phyloP scores from a whole-genome alignment of 2,113 vertebrate species.

The Sigmodon hispidus region DNA sequence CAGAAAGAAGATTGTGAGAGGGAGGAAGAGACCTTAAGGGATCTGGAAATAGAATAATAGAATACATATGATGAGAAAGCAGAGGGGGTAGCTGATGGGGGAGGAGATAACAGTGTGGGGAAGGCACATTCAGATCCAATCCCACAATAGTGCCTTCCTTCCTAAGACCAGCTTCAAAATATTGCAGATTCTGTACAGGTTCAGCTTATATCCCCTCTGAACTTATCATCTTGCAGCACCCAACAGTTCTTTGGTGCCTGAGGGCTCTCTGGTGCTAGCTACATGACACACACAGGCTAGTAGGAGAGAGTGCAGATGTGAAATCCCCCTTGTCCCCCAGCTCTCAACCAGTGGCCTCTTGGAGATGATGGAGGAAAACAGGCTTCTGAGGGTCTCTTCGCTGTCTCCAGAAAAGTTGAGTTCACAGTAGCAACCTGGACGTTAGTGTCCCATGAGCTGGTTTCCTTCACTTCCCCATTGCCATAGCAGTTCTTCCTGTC shows the following conservation, averaged over 20 bases:
- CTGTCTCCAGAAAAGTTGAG: neutral
- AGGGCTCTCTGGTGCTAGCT: neutral
- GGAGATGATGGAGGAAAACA: neutral
- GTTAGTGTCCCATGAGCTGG: neutral
- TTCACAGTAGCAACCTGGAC: neutral
- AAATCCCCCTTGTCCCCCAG: rapidly evolving
- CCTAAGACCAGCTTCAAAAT: neutral
- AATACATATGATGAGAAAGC: neutral
- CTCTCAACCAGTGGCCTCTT: neutral
- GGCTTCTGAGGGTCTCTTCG: neutral
- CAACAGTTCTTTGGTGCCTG: rapidly evolving
- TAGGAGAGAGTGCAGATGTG: neutral
- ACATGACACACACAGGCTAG: neutral
- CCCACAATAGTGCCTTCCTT: neutral
- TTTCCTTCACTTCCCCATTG: neutral
- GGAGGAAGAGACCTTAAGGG: neutral
- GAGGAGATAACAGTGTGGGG: no score
- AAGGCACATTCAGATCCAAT: neutral
- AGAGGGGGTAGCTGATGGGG: no score
- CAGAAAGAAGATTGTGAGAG: neutral
- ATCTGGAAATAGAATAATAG: neutral
- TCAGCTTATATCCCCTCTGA: neutral
- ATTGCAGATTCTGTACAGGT: neutral
- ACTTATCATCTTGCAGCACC: neutral
- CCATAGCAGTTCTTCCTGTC: neutral